Base-by-base conservation (phyloP, 30 jellyfish, hydroid and myxozoan species). In the Kudoa iwatai region DNA sequence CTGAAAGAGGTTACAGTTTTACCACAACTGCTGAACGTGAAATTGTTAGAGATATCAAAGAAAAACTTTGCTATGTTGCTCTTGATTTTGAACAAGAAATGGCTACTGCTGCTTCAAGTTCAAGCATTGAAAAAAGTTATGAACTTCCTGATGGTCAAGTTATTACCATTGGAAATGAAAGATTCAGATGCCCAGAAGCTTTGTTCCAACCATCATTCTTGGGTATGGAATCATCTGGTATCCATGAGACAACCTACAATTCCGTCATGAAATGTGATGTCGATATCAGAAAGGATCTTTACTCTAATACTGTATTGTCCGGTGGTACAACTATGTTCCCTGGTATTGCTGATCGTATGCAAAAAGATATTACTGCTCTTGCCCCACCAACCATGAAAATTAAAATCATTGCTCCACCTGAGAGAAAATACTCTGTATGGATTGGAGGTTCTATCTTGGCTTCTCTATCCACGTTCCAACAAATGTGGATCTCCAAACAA, bases 281-380 rank as follows among this genome's bases (percentile, higher is more conserved):
- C n/a, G n/a, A n/a, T n/a, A n/a, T n/a, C n/a, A n/a, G n/a, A n/a
- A n/a, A n/a, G n/a, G n/a, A n/a, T n/a, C 21, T 77, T 71, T 61
- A 77, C 62, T 87, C 96, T 49, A 77, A 77, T 88, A 62, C 96
- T 40, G 96, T 77, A 82, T 62, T 77, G 65, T 77, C 96, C 34
- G 96, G 96, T 17, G 96, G 96, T 52, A 77, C 96, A 62, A 77
- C 96, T 25, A 77, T 77, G 96, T 77, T 77, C 96, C 96, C 96
- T 33, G 96, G 96, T 47, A 77, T 77, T 51, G 96, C 96, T 21
- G 96, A 77, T 64, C 85, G 96, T 38, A 77, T 77, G 96, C 96
- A 77, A 58, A 77, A 77, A 61, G 96, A 77, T 44, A 62, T 77
- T 53, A 60, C 86, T 25, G 65, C 88, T 53, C 83, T 77, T 43